Base-by-base conservation (phyloP, 2,113 vertebrate species). In the Pogona vitticeps region DNA sequence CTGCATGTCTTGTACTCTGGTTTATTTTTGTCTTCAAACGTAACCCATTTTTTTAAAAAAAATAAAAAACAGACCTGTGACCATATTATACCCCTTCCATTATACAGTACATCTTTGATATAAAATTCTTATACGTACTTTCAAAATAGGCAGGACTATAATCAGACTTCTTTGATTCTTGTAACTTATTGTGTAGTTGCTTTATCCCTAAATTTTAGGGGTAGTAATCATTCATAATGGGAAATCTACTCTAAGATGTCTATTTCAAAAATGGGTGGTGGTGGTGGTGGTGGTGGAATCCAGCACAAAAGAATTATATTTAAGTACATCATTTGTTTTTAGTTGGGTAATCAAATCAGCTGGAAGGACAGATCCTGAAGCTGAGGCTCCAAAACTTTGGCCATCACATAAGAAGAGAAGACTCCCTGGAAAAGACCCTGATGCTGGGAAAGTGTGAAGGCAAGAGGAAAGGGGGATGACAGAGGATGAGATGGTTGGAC, bases 161-260 rank as follows among this genome's bases (percentile, higher is more conserved):
- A 0, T 76, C 63, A 78, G 38, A 56, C 33, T 70, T 91, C 9
- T 0, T 12, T 78, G 83, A 38, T 40, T 86, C 42, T 84, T 52
- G 63, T 6, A 31, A 73, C 72, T 1, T 0, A 13, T 23, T 40
- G 0, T 0, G 0, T 7, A 12, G 20, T 40, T n/a, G 17, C 38
- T 76, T 20, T 0, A 0, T 88, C 28, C 1, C 3, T 6, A 82
- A 15, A 21, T 61, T 31, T 2, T 82, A n/a, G 85, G 28, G 31
- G 12, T 46, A n/a, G n/a, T 20, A 88, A 71, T 40, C 14, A 31
- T 0, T 0, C 28, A 12, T 0, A 73, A 28, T 38, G 77, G 36
- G 78, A 42, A 77, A 26, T 28, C 86, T 36, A 56, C 38, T 75
- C 33, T 59, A n/a, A 78, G 56, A 28, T 59, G 76, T 0, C 46